phyloP scores from a whole-genome alignment of 2,113 vertebrate species.

The Brienomyrus longianalis region DNA sequence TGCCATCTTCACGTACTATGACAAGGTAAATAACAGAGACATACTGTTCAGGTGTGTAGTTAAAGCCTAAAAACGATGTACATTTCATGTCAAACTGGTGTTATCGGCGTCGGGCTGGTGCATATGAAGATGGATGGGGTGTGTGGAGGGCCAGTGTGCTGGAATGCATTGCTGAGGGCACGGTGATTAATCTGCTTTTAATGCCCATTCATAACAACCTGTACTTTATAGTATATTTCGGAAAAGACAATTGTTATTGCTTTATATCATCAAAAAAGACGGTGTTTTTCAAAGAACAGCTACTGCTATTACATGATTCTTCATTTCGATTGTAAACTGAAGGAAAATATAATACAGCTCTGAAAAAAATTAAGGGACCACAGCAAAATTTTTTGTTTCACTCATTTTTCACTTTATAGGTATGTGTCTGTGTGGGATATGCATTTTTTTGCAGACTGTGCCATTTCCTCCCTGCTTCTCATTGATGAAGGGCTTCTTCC shows the following conservation, averaged over 20 bases:
- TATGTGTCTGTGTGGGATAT: background rate
- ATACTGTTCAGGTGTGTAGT: background rate
- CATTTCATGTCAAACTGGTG: background rate
- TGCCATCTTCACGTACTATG: constrained; percentile 83
- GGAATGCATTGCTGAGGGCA: background rate
- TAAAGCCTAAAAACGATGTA: background rate
- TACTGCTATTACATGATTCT: background rate
- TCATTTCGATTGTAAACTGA: background rate
- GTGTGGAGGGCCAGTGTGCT: background rate
- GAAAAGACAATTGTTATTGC: background rate
- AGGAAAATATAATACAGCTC: background rate
- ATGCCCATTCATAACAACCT: background rate
- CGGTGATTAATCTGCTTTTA: background rate
- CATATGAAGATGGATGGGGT: background rate
- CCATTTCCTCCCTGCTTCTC: background rate
- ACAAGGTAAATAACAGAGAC: constrained; percentile 69
- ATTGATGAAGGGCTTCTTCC: background rate
- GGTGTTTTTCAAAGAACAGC: background rate
- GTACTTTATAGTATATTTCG: background rate
- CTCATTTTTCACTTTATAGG: background rate
- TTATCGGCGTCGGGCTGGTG: background rate
- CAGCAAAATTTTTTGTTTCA: background rate
- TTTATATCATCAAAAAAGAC: background rate
- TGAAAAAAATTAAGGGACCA: background rate
- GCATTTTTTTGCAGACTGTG: background rate